Evolutionary conservation across 2,888 invertebrate genomes (phyloP), one percentile per base, ranked within the genome.

Genomic region (Brenthis ino): DNA sequence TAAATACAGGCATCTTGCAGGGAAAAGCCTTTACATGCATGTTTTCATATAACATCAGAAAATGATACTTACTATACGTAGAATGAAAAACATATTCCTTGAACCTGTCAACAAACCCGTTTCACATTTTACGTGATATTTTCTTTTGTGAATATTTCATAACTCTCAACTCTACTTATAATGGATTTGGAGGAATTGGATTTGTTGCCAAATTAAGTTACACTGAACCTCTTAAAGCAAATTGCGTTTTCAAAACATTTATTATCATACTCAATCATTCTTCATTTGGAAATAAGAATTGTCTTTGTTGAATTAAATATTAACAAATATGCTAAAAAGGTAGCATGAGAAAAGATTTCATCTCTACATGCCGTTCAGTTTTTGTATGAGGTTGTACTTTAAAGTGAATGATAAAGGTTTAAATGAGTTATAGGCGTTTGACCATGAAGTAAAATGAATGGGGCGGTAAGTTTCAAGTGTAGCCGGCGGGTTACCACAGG

Each of bases 171-270:
- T 80, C 70, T 78, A 77, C 76, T 73, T 79, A 68, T 81, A 84
- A 87, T 83, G 84, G 82, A 76, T 77, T 75, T 76, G 73, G 77
- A 77, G 78, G 84, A 82, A 85, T 82, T 66, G 80, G 80, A 83
- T 79, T 79, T 82, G 74, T 54, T 74, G 70, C 72, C 73, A 79
- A 80, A 86, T 85, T 80, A 81, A 75, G 80, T 85, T 83, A 82
- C 76, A 78, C 76, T 78, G 78, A 79, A 76, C 78, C 82, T 85
- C 67, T 68, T 71, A 68, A 65, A 58, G 67, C 20, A 70, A 68
- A 70, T 70, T 63, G 58, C 6, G 47, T 70, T 71, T 63, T 67
- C 50, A 60, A 70, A 64, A 67, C 47, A 64, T 69, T 57, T 55
- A 65, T 64, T 55, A 63, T 58, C 57, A 64, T 53, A 66, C 43